Evolutionary conservation across 2,113 vertebrate genomes (phyloP).

Genomic region (Catharus bicknelli): DNA sequence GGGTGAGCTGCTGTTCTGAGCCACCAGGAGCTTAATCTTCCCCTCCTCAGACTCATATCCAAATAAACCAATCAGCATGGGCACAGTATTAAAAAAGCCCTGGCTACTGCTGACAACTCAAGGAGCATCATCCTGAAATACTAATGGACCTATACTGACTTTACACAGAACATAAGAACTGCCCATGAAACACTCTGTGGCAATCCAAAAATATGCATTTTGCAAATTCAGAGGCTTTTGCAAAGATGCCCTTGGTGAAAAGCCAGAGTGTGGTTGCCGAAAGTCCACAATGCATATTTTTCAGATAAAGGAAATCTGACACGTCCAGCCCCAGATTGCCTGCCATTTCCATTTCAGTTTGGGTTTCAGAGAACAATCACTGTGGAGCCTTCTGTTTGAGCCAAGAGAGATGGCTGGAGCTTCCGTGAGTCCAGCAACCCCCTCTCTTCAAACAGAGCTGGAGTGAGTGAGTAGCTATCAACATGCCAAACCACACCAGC

Average conservation of each 20-base stretch:
- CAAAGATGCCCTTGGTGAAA: conserved; percentile 7
- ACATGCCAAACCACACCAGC: not conserved
- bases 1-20: not conserved
- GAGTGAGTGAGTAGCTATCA: not conserved
- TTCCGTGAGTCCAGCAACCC: not conserved
- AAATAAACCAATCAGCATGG: not conserved
- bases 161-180: not conserved
- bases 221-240: conserved; percentile 16
- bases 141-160: not conserved
- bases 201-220: not conserved
- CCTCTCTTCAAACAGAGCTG: not conserved
- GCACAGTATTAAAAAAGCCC: not conserved
- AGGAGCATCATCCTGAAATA: not conserved
- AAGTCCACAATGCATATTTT: conserved; percentile 26
- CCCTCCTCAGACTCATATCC: not conserved
- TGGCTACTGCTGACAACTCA: not conserved
- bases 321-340: not conserved
- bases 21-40: not conserved
- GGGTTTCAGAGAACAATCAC: not conserved
- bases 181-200: not conserved
- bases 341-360: not conserved
- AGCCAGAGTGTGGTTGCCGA: not conserved
- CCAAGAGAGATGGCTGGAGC: not conserved
- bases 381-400: not conserved
- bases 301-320: conserved; percentile 46